Evolutionary conservation across 2,888 invertebrate species (phyloP).

Genomic region (Plebejus argus): DNA sequence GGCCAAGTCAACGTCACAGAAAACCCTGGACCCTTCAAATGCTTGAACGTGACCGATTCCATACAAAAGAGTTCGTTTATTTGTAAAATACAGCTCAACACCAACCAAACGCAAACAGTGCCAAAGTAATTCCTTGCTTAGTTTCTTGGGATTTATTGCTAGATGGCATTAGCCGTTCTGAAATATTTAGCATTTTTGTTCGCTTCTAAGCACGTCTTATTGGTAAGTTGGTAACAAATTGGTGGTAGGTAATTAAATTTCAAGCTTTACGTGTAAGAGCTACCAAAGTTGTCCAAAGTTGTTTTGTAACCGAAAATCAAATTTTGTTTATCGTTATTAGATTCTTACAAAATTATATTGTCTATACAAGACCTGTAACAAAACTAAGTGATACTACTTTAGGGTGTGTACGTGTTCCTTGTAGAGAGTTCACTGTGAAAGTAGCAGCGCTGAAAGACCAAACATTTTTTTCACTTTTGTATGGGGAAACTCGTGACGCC

Average conservation of each 20-base stretch:
- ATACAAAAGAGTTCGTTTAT: slow-evolving; percentile 49
- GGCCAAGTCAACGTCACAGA: background rate
- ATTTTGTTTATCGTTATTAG: background rate
- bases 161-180: background rate
- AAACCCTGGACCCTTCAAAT: slow-evolving; percentile 47
- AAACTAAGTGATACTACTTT: too few species aligned
- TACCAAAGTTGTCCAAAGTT: background rate
- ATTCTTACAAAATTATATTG: background rate
- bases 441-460: too few species aligned
- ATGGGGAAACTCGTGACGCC: too few species aligned
- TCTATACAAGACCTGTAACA: too few species aligned
- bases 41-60: slow-evolving; percentile 41
- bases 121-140: slow-evolving; percentile 24
- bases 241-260: background rate
- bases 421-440: too few species aligned
- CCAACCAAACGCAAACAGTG: background rate
- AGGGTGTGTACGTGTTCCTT: too few species aligned
- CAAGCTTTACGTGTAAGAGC: background rate
- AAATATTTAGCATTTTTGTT: background rate
- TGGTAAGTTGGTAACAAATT: background rate
- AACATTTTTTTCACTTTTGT: too few species aligned
- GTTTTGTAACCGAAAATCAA: background rate
- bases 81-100: slow-evolving; percentile 50
- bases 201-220: background rate
- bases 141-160: background rate